Conservation (phyloP, 2,888 invertebrate species). For the Eurois occulta region DNA sequence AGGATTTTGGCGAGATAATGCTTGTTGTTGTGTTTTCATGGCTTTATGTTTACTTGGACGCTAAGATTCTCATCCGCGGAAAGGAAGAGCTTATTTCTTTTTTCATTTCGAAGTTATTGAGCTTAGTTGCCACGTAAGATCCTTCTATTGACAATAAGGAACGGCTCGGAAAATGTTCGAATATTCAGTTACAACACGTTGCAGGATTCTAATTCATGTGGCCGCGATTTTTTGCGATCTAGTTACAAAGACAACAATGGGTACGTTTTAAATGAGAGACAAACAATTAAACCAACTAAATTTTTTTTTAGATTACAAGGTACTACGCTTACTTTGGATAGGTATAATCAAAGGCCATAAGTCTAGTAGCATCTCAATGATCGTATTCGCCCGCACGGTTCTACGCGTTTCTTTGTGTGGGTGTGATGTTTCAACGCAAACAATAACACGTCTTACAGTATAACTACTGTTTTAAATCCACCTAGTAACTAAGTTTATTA, state of each 20-base stretch:
- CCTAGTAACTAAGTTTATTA: too few species aligned
- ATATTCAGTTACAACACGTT: not conserved
- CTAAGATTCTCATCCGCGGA: constrained; percentile 32
- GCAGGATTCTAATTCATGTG: not conserved
- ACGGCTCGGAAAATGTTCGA: not conserved
- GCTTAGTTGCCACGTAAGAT: not conserved
- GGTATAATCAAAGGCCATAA: too few species aligned
- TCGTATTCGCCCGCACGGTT: not conserved
- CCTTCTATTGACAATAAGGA: too few species aligned
- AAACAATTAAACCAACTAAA: not conserved
- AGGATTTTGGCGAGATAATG: constrained; percentile 85
- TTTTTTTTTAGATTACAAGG: too few species aligned
- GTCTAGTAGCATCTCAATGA: not conserved
- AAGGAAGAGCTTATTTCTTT: constrained; percentile 1
- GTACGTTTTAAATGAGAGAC: not conserved
- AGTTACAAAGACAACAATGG: not conserved
- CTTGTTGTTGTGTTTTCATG: constrained; percentile 76
- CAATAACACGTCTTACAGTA: too few species aligned
- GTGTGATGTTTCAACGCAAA: too few species aligned
- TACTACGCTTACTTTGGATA: too few species aligned
- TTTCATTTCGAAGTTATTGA: not conserved
- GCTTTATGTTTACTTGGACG: constrained; percentile 61
- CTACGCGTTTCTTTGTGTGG: too few species aligned
- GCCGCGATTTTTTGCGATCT: not conserved
- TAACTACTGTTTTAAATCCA: too few species aligned